Conservation (phyloP, 2,797 vertebrate species). For the Protonibea diacanthus region DNA sequence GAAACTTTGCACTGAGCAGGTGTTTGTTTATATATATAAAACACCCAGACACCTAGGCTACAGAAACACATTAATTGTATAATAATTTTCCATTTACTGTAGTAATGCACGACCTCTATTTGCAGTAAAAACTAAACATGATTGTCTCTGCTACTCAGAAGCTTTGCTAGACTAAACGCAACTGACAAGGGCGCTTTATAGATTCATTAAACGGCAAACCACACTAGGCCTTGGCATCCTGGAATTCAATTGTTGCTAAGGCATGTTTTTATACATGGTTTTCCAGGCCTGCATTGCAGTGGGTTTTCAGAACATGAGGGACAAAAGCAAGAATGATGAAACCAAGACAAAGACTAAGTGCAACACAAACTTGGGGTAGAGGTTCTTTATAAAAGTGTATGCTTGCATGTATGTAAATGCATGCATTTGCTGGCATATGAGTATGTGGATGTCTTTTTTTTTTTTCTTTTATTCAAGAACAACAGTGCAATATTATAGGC, state of each 20-base stretch:
- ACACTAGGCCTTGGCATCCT: background rate
- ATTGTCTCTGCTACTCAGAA: background rate
- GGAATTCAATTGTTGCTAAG: background rate
- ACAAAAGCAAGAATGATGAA: slow-evolving; percentile 20
- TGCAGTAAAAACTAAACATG: slow-evolving; percentile 3
- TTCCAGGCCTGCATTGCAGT: background rate
- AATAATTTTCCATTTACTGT: background rate
- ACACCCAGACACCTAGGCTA: background rate
- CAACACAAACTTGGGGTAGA: background rate
- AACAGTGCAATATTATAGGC: background rate
- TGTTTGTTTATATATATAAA: background rate
- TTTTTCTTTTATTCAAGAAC: background rate
- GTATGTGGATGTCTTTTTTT: background rate
- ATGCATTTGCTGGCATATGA: background rate
- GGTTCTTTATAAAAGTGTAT: background rate
- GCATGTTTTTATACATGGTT: background rate
- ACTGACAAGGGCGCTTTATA: background rate
- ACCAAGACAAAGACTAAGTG: background rate
- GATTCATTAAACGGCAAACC: background rate
- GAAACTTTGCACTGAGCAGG: background rate
- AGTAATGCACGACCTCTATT: background rate
- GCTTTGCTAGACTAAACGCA: background rate
- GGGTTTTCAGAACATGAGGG: slow-evolving; percentile 2
- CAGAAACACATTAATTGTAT: background rate
- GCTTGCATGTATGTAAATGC: background rate